Base-by-base conservation (phyloP, 2,888 invertebrate species). In the Aspidiotus destructor region DNA sequence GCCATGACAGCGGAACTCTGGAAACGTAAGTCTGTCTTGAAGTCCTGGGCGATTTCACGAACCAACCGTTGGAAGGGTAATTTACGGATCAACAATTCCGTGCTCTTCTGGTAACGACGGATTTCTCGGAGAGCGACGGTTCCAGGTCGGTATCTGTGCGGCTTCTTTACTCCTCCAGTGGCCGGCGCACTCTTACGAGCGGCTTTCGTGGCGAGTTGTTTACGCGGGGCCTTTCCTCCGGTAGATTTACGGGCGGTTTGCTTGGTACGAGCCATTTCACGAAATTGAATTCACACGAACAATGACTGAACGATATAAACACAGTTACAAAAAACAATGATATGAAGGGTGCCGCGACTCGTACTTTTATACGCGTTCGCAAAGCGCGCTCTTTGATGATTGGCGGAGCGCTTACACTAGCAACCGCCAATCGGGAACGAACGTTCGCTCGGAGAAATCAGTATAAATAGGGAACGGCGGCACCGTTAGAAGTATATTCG, bases 81-180 rank as follows among this genome's bases (percentile, higher is more conserved):
- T 74, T 80, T 80, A 71, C 81, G 78, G 74, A 82, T 82, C 69
- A 82, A 74, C 71, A 82, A 75, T 73, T 82, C 82, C 3, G 81
- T 82, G 2, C 78, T 78, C 74, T 81, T 81, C 74, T 81, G 81
- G 74, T 82, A 81, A 71, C 80, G 80, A 71, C 86, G 78, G 58
- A 86, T 87, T 77, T 87, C 87, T 73, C 86, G 80, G 60, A 87
- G 79, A 53, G 86, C 87, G 40, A 71, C 71, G 0, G 71, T 71
- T 41, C 72, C 72, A 6, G 72, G 72, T 62, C 71, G 70, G 72
- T 88, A 73, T 68, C 79, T 76, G 76, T 81, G 81, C 62, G 81
- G 81, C 73, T 81, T 81, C 77, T 82, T 81, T 44, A 81, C 80
- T 70, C 81, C 81, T 70, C 81, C 81, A 9, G 81, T 79, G n/a